Evolutionary conservation across 2,888 invertebrate species (phyloP), one percentile per base, ranked within the genome.

Genomic region (Hydropsyche betteni): DNA sequence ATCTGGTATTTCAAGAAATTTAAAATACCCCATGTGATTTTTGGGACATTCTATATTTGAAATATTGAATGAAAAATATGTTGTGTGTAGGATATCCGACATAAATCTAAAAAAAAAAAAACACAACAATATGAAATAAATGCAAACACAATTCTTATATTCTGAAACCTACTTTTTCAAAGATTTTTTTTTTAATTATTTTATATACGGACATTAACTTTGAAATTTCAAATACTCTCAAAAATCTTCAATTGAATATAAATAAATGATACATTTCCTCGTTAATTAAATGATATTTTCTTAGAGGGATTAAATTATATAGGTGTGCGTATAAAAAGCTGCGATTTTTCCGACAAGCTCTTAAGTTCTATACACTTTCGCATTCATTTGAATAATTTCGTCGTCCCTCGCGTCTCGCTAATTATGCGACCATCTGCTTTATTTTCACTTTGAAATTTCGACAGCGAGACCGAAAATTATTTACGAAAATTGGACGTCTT

Each of bases 341-440:
- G 53, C 14, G 58, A 58, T 58, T 58, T 58, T 58, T 58, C 58
- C 58, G 58, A 24, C 16, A 24, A 16, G 58, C 58, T 58, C 24
- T 58, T 24, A 14, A 58, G 58, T 58, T 64, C 34, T 64, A n/a
- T 64, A 64, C 36, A 64, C n/a, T 64, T 36, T 64, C 36, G 64
- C 8, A 64, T 64, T 36, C 36, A 64, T 64, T 64, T 64, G 64
- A 64, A 64, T 64, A 64, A 64, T 36, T 64, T 64, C 36, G 6
- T 4, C 34, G 36, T n/a, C n/a, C 33, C 10, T 34, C 12, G 64
- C 44, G 16, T 12, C 64, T 12, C 36, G 64, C 64, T 64, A 64
- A 64, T 64, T 64, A 64, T 64, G 64, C 64, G 64, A 64, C 64
- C 64, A 64, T 64, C 64, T 64, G 64, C 64, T 64, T 64, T 64